Conservation (phyloP, 2,797 vertebrate species). For the Hapalemur alaotrensis region DNA sequence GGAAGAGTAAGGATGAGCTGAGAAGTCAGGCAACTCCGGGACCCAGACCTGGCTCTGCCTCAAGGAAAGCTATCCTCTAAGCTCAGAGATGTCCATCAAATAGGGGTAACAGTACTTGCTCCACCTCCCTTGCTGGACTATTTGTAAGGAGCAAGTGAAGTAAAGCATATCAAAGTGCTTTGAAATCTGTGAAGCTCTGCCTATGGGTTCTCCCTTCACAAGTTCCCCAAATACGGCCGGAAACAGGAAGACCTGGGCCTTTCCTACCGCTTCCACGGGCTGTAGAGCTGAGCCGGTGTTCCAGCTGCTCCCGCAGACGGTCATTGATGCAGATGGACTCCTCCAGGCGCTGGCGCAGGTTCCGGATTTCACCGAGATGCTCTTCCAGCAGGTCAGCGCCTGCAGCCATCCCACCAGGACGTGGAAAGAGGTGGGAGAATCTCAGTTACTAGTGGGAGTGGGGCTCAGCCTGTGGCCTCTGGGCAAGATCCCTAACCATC, state of each 20-base stretch:
- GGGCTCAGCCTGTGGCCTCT: not conserved
- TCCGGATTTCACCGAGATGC: conserved; percentile 91
- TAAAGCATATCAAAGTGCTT: not conserved
- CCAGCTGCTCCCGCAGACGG: conserved; percentile 91
- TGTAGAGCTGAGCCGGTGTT: conserved; percentile 84
- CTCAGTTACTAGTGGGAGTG: not conserved
- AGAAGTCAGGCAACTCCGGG: not conserved
- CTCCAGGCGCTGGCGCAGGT: conserved; percentile 91
- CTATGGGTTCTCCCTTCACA: not conserved
- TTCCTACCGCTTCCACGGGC: conserved; percentile 83
- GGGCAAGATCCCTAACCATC: not conserved
- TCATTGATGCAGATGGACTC: conserved; percentile 95
- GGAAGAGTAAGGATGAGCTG: not conserved
- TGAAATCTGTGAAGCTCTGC: not conserved
- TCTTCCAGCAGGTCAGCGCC: conserved; percentile 92
- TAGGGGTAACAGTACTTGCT: too few relatives aligned
- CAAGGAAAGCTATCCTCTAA: not conserved
- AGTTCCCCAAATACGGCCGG: fast-evolving
- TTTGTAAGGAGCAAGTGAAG: not conserved
- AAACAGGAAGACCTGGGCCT: not conserved
- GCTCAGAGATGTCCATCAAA: not conserved
- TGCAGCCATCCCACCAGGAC: conserved; percentile 58
- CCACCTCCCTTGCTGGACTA: too few relatives aligned
- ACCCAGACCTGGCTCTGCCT: not conserved
- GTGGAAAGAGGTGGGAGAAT: not conserved